Evolutionary conservation across 2,797 vertebrate genomes (phyloP).

Genomic region (Petrocephalus schoutedeni): DNA sequence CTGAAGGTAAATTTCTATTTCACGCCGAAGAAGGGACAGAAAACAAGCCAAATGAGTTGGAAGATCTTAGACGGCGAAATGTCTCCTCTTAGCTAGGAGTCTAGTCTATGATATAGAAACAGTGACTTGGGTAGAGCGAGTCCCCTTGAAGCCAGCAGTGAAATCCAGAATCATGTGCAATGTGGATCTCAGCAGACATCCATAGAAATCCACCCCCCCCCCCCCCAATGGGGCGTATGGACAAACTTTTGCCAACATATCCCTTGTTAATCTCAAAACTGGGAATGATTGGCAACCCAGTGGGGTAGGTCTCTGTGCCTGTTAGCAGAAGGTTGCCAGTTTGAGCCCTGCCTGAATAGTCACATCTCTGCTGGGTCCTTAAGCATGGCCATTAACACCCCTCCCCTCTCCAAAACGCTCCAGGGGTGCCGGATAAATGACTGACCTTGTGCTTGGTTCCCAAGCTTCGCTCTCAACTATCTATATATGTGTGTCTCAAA

Average conservation of each 20-base stretch:
- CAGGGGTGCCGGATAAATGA: not conserved
- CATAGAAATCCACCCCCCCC: not conserved
- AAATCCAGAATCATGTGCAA: not conserved
- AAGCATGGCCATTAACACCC: not conserved
- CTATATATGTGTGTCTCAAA: not conserved
- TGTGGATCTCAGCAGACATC: not conserved
- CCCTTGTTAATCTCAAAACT: not conserved
- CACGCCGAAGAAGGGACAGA: slow-evolving; percentile 31
- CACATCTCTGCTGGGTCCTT: not conserved
- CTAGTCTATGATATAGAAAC: not conserved
- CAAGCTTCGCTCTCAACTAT: not conserved
- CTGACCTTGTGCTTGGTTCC: not conserved
- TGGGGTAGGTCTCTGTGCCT: not conserved
- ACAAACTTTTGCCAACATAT: not conserved
- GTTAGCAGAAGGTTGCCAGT: not conserved
- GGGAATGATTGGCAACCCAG: not conserved
- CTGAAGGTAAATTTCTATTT: slow-evolving; percentile 41
- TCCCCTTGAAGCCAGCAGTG: not conserved
- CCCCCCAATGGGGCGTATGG: not conserved
- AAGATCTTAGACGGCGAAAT: not conserved
- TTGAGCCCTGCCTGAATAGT: not conserved
- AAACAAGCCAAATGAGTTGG: slow-evolving; percentile 12
- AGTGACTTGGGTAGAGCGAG: not conserved
- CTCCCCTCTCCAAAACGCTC: not conserved
- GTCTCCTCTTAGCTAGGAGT: not conserved